These are phyloP conservation scores for Taeniopygia guttata DNA, from an alignment of 2,797 vertebrate genomes.

Conservation along the genomic window DNA sequence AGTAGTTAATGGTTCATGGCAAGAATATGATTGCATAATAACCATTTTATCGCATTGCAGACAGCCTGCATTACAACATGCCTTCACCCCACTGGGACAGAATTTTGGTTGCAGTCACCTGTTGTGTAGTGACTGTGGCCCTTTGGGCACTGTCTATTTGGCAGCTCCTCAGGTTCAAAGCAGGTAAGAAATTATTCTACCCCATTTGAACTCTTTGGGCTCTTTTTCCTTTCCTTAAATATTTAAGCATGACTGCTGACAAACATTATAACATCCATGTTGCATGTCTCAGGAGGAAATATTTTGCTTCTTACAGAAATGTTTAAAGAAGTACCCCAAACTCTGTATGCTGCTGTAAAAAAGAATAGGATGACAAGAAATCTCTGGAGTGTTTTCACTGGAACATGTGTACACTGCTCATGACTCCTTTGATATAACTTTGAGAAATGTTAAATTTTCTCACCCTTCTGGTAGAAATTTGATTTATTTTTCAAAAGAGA, in stretches of 20 bases:
- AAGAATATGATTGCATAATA: neutral
- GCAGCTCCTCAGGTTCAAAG: slow-evolving; percentile 22
- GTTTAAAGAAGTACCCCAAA: neutral
- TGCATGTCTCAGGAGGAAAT: neutral
- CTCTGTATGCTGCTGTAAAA: neutral
- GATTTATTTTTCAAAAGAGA: neutral
- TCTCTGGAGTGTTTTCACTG: neutral
- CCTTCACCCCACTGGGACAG: neutral
- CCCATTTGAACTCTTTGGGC: neutral
- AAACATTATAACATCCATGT: neutral
- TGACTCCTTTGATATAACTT: neutral
- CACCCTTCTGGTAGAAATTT: neutral
- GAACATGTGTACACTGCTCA: neutral
- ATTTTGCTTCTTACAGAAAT: neutral
- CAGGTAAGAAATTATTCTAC: slow-evolving; percentile 36
- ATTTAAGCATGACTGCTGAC: neutral
- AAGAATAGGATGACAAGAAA: neutral
- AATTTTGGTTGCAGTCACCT: neutral
- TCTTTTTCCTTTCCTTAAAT: neutral
- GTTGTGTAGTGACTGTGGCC: neutral
- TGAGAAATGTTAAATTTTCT: neutral
- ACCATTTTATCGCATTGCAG: neutral
- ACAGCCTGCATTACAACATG: neutral
- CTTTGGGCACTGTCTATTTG: slow-evolving; percentile 32
- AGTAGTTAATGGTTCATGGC: neutral